Percentiles rank a stretch among this genome's conserved stretches.
phyloP scores from a whole-genome alignment of 2,113 vertebrate genomes.

The Aramus guarauna region DNA sequence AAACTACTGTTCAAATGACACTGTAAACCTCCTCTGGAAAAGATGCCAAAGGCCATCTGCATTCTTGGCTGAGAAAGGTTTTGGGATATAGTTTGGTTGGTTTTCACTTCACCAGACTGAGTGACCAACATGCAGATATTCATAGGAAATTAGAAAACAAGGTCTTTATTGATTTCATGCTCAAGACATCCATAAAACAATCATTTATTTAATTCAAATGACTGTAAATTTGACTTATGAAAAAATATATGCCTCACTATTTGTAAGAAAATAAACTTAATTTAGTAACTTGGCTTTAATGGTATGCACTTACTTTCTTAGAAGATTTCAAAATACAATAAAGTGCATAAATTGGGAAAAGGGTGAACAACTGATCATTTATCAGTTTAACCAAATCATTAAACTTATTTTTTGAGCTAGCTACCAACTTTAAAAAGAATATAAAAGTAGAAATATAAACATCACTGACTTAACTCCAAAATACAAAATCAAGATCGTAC shows the following conservation, averaged over 20 bases:
- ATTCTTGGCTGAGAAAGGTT: not conserved
- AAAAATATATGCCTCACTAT: not conserved
- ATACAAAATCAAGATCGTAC: not conserved
- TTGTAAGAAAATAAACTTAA: constrained; percentile 42
- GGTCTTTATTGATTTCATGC: constrained; percentile 40
- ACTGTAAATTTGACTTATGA: not conserved
- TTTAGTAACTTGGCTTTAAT: not conserved
- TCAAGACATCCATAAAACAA: not conserved
- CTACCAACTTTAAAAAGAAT: not conserved
- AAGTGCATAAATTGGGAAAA: not conserved
- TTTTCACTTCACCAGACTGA: not conserved
- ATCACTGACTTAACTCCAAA: not conserved
- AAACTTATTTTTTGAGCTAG: not conserved
- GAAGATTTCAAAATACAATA: not conserved
- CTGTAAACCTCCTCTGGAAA: not conserved
- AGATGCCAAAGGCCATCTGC: not conserved
- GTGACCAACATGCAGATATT: not conserved
- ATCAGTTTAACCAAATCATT: not conserved
- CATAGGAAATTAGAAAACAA: not conserved
- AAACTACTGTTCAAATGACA: not conserved
- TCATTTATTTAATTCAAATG: constrained; percentile 2
- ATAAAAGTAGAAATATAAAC: constrained; percentile 16
- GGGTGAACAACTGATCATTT: not conserved
- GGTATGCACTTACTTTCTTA: not conserved
- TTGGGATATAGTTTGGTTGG: not conserved